Percentiles rank a stretch among this genome's conserved stretches.
Evolutionary conservation across 1,140 invertebrate species (phyloP).

Genomic region (Muscidifurax raptorellus): DNA sequence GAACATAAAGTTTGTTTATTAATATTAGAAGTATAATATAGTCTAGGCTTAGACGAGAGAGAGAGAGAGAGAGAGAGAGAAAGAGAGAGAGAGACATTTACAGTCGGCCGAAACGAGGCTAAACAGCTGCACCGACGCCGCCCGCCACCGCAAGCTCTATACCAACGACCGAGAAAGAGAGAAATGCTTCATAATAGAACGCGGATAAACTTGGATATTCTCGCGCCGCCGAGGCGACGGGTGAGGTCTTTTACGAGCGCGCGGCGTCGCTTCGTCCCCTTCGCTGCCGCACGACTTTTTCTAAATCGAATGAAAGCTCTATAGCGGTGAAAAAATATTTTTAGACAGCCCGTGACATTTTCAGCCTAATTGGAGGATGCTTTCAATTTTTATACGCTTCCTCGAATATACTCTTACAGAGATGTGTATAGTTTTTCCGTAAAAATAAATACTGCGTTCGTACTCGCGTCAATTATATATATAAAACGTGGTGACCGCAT

Average conservation of each 20-base stretch:
- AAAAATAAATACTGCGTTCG: too few relatives aligned
- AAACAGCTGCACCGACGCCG: slow-evolving; percentile 42
- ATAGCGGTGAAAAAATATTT: too few relatives aligned
- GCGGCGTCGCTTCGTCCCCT: too few relatives aligned
- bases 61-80: too few relatives aligned
- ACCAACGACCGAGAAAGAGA: slow-evolving; percentile 12
- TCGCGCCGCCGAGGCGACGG: background rate
- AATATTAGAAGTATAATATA: background rate
- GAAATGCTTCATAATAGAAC: slow-evolving; percentile 43
- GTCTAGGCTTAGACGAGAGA: background rate
- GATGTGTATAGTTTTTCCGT: too few relatives aligned
- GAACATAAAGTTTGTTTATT: background rate
- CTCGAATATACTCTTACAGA: background rate
- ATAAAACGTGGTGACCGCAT: too few relatives aligned
- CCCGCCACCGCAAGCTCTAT: slow-evolving; percentile 1
- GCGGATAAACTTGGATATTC: slow-evolving; percentile 42
- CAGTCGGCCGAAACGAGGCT: slow-evolving; percentile 27
- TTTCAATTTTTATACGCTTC: background rate
- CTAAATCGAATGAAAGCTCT: background rate
- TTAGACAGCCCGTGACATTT: too few relatives aligned
- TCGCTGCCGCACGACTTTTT: too few relatives aligned
- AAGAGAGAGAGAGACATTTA: slow-evolving; percentile 29
- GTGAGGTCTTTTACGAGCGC: background rate
- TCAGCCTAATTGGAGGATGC: too few relatives aligned
- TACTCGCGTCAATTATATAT: too few relatives aligned